Evolutionary conservation across 2,888 invertebrate species (phyloP), one percentile per base, ranked within the genome.

Genomic region (Agrypnus murinus): DNA sequence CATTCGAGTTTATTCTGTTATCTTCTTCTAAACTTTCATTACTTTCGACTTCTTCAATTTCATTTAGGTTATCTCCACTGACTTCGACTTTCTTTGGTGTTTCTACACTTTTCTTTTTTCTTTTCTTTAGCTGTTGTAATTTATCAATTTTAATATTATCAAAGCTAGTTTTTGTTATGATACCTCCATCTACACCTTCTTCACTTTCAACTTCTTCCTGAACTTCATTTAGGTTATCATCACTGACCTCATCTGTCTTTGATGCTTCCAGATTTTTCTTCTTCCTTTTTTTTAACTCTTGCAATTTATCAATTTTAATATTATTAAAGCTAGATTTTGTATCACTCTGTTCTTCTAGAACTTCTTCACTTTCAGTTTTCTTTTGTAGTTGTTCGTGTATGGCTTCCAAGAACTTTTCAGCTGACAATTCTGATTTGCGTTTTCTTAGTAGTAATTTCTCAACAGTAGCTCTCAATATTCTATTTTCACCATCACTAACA

Each of bases 231-330:
- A n/a, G n/a, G n/a, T n/a, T n/a, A n/a, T n/a, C n/a, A n/a, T n/a
- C n/a, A n/a, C n/a, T n/a, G n/a, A n/a, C 15, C 14, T 43, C 12
- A 7, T 14, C 43, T 10, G n/a, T 36, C 14, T 43, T 19, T 17
- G 14, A 8, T 8, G 17, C 46, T 7, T 46, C 2, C 2, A 19
- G 10, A 9, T 2, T 15, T 46, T 19, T 53, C 53, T 34, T 12
- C n/a, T n/a, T n/a, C n/a, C n/a, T n/a, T n/a, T n/a, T n/a, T 12
- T 53, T 53, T 34, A 53, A 17, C 14, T 53, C 53, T 14, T 53
- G 32, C 1, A 53, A 9, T 53, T 53, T 53, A 32, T 53, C 36
- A 15, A 14, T 34, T n/a, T 53, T 53, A 15, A 53, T 14, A 10
- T 50, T 50, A 50, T 50, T n/a, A 14, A 7, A 12, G 1, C 25